phyloP scores from a whole-genome alignment of 2,888 invertebrate species.

The Calliphora vomitoria region DNA sequence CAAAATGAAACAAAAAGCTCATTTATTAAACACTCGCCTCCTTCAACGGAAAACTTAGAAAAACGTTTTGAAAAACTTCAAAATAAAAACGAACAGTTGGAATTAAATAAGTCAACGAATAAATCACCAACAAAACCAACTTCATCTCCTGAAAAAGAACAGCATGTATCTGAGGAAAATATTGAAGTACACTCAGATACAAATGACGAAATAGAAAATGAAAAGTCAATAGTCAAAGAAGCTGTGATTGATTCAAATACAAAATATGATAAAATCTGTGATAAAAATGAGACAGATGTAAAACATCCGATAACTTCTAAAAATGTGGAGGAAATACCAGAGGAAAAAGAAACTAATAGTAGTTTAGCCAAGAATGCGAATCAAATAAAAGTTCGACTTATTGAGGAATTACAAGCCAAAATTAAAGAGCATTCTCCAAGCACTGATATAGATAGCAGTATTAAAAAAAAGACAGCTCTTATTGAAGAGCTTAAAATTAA shows the following conservation, averaged over 20 bases:
- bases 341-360: not conserved
- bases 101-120: not conserved
- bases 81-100: slow-evolving; percentile 33
- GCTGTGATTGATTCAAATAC: not conserved
- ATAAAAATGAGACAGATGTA: not conserved
- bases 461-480: slow-evolving; percentile 77
- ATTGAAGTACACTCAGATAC: not conserved
- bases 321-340: not conserved
- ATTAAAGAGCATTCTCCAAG: slow-evolving; percentile 56
- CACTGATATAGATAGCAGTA: slow-evolving; percentile 50
- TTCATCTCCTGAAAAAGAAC: not conserved
- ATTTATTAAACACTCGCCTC: slow-evolving; percentile 57
- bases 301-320: not conserved
- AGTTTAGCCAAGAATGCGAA: not conserved
- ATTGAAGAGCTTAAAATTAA: slow-evolving; percentile 81
- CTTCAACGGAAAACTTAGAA: slow-evolving; percentile 75
- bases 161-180: not conserved
- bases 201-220: not conserved
- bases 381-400: slow-evolving; percentile 38
- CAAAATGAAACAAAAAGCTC: slow-evolving; percentile 58
- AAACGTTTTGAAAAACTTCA: slow-evolving; percentile 76
- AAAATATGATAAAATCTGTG: not conserved
- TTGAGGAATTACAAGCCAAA: slow-evolving; percentile 52
- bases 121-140: not conserved
- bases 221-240: not conserved